Evolutionary conservation across 2,888 invertebrate genomes (phyloP).

Genomic region (Keiferia lycopersicella): DNA sequence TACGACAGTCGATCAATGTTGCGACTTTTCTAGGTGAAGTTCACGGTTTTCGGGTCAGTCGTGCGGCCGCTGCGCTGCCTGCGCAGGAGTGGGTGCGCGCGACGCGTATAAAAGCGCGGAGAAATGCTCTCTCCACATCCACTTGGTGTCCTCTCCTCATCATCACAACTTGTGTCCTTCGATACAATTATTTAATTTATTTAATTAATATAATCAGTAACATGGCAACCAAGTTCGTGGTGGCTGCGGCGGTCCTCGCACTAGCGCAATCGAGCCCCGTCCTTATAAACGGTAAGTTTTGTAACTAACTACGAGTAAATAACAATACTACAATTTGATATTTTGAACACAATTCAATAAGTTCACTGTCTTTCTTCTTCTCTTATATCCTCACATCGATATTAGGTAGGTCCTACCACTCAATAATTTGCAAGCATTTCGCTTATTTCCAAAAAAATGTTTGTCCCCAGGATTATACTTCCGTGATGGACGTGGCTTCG

Average conservation of each 20-base stretch:
- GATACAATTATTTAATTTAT: slow-evolving; percentile 16
- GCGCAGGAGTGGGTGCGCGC: slow-evolving; percentile 54
- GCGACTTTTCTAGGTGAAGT: slow-evolving; percentile 68
- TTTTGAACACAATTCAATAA: no score
- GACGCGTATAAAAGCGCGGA: slow-evolving; percentile 69
- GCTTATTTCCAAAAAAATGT: background rate
- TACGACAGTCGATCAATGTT: slow-evolving; percentile 56
- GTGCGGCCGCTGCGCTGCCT: slow-evolving; percentile 36
- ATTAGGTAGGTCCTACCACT: no score
- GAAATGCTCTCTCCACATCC: slow-evolving; percentile 79
- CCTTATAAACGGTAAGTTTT: slow-evolving; percentile 63
- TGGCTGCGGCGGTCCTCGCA: slow-evolving; percentile 61
- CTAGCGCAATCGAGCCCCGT: slow-evolving; percentile 63
- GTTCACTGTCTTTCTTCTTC: no score
- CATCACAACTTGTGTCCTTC: slow-evolving; percentile 19
- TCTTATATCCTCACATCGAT: no score
- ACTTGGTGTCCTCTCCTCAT: slow-evolving; percentile 57
- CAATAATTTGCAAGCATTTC: background rate
- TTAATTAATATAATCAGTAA: slow-evolving; percentile 39
- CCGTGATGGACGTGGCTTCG: slow-evolving; percentile 65
- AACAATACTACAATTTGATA: no score
- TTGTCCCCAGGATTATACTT: slow-evolving; percentile 49
- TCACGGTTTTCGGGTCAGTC: slow-evolving; percentile 62
- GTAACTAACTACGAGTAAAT: no score
- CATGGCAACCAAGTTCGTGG: slow-evolving; percentile 67